Base-by-base conservation (phyloP, 2,888 invertebrate genomes). In the Dorcus hopei region DNA sequence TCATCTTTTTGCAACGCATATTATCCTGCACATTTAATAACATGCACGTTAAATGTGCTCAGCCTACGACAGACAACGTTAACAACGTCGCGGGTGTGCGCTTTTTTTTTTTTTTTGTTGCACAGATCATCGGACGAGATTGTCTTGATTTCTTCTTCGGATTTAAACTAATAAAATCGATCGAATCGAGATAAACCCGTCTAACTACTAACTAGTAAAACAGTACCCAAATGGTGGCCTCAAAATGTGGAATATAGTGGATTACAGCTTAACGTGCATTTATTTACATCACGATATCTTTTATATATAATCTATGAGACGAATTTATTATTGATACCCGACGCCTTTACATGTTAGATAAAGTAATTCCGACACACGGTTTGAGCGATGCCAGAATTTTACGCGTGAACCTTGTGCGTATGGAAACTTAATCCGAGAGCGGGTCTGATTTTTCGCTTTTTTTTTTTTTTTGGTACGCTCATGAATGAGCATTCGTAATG, bases 401-500 rank as follows among this genome's bases (percentile, higher is more conserved):
- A 19, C 42, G 42, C 42, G 42, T 45, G 9, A 16, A 19, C 23
- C 16, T 45, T 45, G 45, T 45, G 16, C 19, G 9, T 9, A 45
- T 11, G 45, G 14, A 45, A 45, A 45, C 9, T 45, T 45, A 45
- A 45, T 19, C 45, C 45, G 9, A 9, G 23, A 45, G 23, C 45
- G 6, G 23, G 45, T 45, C 45, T 42, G 26, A 33, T 33, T 33
- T 33, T 42, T 11, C 42, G 42, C 14, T 9, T 45, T 11, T 19
- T 19, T 45, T 45, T 45, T 45, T 11, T 19, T 19, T 45, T 45
- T 45, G 2, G 26, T 33, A 33, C 19, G 9, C 45, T 16, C 19
- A 45, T 45, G 45, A 45, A 45, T 45, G 45, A 45, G 45, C 45
- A 45, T 45, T 45, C 23, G 45, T 45, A 45, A 45, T 45, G 16